Percentiles rank a stretch among this genome's conserved stretches.
These are phyloP conservation scores for Cygnus olor DNA, from an alignment of 2,797 vertebrate species.

Conservation along the genomic window DNA sequence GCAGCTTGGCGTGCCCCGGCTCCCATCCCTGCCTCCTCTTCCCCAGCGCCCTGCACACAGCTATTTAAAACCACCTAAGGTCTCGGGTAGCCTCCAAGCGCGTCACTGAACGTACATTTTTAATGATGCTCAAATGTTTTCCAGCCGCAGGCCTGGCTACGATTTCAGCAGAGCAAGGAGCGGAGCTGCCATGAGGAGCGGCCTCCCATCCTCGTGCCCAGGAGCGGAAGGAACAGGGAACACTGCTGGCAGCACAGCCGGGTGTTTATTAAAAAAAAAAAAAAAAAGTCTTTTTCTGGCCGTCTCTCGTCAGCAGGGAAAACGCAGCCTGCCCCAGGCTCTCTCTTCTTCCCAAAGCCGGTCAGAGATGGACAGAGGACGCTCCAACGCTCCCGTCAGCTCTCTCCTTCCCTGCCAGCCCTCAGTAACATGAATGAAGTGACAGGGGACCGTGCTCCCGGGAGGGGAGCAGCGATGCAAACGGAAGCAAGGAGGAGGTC, in stretches of 20 bases:
- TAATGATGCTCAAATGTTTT: slow-evolving; percentile 34
- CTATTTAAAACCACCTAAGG: neutral
- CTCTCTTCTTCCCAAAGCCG: fast-evolving
- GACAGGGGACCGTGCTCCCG: neutral
- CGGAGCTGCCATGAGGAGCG: neutral
- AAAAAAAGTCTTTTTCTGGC: neutral
- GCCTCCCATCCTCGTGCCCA: neutral
- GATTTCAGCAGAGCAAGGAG: neutral
- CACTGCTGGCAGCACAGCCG: fast-evolving
- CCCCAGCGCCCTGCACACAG: neutral
- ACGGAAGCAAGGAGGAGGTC: neutral
- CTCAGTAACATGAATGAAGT: neutral
- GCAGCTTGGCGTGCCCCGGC: no score
- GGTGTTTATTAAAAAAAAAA: neutral
- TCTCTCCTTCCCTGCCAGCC: neutral
- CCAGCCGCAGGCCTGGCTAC: neutral
- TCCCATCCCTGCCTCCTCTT: neutral
- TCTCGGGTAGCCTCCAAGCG: slow-evolving; percentile 1
- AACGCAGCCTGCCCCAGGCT: neutral
- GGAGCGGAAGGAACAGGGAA: fast-evolving
- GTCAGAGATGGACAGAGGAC: neutral
- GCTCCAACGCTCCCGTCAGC: neutral
- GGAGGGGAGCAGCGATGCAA: neutral
- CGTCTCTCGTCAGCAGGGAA: neutral
- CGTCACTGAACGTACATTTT: slow-evolving; percentile 11